A percentile compares a stretch with the other conserved stretches of the same genome.
phyloP scores from a whole-genome alignment of 92 coral and sea anemone species.

The Siderastrea radians region DNA sequence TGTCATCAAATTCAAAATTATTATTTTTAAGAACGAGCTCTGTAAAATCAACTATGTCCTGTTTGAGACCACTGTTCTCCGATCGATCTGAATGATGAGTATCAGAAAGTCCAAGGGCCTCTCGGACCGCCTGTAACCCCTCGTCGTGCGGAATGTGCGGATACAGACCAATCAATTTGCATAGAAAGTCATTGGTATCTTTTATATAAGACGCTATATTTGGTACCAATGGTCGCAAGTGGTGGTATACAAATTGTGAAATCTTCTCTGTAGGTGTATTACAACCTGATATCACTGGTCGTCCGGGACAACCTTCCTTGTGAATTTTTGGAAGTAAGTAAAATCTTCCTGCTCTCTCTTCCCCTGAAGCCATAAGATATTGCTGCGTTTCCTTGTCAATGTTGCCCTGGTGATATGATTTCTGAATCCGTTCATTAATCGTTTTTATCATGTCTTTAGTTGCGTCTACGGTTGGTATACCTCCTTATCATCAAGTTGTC shows the following conservation, averaged over 20 bases:
- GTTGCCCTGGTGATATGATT: slow-evolving; percentile 7
- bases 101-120: too few relatives aligned
- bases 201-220: too few relatives aligned
- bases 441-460: slow-evolving; percentile 16
- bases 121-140: too few relatives aligned
- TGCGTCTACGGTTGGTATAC: slow-evolving; percentile 10
- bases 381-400: slow-evolving; percentile 15
- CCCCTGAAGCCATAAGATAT: slow-evolving; percentile 7
- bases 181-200: too few relatives aligned
- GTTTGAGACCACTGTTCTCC: too few relatives aligned
- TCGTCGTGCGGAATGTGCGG: too few relatives aligned
- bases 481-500: not conserved
- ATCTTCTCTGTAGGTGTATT: slow-evolving; percentile 23
- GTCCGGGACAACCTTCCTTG: not conserved
- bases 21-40: too few relatives aligned
- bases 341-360: slow-evolving; percentile 18
- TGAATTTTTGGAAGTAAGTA: slow-evolving; percentile 25
- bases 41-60: too few relatives aligned
- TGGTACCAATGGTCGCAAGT: not conserved
- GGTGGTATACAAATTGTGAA: slow-evolving; percentile 29
- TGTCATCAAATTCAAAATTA: too few relatives aligned
- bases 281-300: not conserved
- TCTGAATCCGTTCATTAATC: slow-evolving; percentile 1
- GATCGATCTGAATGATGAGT: too few relatives aligned
- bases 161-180: too few relatives aligned